Base-by-base conservation (phyloP, 2,113 vertebrate genomes). In the Talpa occidentalis region DNA sequence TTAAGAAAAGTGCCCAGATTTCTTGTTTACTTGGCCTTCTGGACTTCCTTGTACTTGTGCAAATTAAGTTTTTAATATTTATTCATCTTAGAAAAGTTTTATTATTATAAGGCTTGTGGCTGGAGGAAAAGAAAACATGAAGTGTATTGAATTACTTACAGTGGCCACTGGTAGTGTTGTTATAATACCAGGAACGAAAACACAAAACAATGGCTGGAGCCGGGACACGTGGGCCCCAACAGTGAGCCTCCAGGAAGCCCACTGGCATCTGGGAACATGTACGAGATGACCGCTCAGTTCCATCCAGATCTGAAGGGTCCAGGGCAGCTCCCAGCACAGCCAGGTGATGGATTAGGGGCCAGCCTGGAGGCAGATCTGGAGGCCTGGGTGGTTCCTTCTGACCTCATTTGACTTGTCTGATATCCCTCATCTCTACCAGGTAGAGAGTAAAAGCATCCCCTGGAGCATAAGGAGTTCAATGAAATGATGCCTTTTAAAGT, bases 91-190 rank as follows among this genome's bases (percentile, higher is more conserved):
- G 78, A 82, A 79, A 88, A 21, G 73, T 67, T 78, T 85, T 96
- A 76, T 95, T 97, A 89, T 95, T 59, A 6, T 73, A 96, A 94
- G 93, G 44, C 88, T 87, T 87, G 84, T 78, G 93, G 52, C 82
- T 67, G 0, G n/a, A 88, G 67, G 26, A 26, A 24, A 94, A 93
- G 56, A 82, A 79, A 35, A 60, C 73, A 72, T 10, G 10, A 78
- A 91, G 21, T 69, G 8, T 94, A 82, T 79, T 72, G 44, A 90
- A 62, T 97, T 93, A 49, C 94, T 94, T 24, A 21, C 17, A 79
- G 82, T n/a, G 47, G 67, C 64, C 12, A 17, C 28, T 79, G 77
- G 80, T 73, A 56, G 0, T 88, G 54, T 92, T 90, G 62, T 78
- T 91, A 19, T 64, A 85, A 95, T 72, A 60, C 49, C 79, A 81